A percentile compares a stretch with the other conserved stretches of the same genome.
These are phyloP conservation scores for Dendrophyllia cribrosa DNA, from an alignment of 64 coral and sea anemone genomes.

Conservation along the genomic window DNA sequence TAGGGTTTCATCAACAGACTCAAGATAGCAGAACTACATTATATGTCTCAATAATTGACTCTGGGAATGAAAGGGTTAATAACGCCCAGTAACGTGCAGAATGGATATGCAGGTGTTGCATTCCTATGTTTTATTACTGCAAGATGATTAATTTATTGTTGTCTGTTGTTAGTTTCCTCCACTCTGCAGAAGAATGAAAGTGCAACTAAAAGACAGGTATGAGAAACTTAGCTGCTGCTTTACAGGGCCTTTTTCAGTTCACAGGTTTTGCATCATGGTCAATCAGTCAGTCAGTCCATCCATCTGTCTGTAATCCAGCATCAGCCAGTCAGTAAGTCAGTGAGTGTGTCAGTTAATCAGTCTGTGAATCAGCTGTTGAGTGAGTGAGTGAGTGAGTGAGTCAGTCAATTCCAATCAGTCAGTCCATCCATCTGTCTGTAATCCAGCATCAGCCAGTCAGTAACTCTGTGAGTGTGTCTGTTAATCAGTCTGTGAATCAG, in stretches of 20 bases:
- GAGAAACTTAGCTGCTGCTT: too few species aligned
- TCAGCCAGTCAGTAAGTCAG: background rate
- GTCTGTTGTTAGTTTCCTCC: slow-evolving; percentile 87
- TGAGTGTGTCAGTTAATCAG: background rate
- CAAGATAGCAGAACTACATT: too few species aligned
- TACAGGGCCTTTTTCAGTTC: background rate
- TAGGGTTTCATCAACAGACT: too few species aligned
- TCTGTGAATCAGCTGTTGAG: background rate
- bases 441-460: background rate
- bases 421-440: background rate
- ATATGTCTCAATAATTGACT: too few species aligned
- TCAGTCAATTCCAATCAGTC: too few species aligned
- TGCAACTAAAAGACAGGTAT: slow-evolving; percentile 99
- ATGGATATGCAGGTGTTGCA: background rate
- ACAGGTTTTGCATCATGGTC: background rate
- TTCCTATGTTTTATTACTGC: background rate
- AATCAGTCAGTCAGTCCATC: background rate
- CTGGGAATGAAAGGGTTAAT: too few species aligned
- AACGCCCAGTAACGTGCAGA: too few species aligned
- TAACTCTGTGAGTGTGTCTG: background rate
- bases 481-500: background rate
- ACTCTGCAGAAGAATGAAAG: slow-evolving; percentile 92
- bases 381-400: background rate
- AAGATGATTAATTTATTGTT: background rate
- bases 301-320: background rate